Base-by-base conservation (phyloP, 2,888 invertebrate genomes). In the Pammene fasciana region DNA sequence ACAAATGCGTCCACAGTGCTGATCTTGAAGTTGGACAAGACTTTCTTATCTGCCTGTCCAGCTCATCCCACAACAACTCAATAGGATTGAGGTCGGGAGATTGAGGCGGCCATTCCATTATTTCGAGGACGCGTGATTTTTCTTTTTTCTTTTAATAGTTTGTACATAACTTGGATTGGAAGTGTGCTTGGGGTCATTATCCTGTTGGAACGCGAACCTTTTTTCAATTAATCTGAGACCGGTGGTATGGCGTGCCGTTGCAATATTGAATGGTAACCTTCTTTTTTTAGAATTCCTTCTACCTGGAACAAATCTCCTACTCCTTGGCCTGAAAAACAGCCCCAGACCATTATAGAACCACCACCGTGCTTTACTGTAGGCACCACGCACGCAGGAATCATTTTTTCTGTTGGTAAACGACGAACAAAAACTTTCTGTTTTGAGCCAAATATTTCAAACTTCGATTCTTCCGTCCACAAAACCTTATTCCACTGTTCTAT, bases 301-400 rank as follows among this genome's bases (percentile, higher is more conserved):
- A 43, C 10, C 10, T 43, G 5, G 5, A 43, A 5, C 8, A 54
- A 11, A 13, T 26, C 13, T 26, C 54, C 36, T 1, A 57, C 41
- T 5, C 18, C 56, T 4, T 41, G 9, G 10, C 41, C 36, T 9
- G 41, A 16, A 16, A 18, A 41, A 41, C 16, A 57, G 16, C 56
- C 56, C 56, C 41, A 57, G 6, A 57, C 41, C 56, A 41, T 57
- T 10, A 57, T 41, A 11, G 9, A 36, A 7, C 38, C 56, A 5
- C 43, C 56, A 41, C 41, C 56, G 41, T 57, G 41, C 41, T 57
- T 41, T 5, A 57, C 56, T 41, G 56, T 57, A n/a, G 41, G 43
- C 16, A 41, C 41, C 8, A 43, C 43, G 10, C 43, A 43, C 9
- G 5, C 8, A 5, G 5, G 8, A 5, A 43, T 5, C 43, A 43